Percentiles rank a stretch among this genome's conserved stretches.
These are phyloP conservation scores for Parnassius orleans DNA, from an alignment of 2,888 invertebrate genomes.

Conservation along the genomic window DNA sequence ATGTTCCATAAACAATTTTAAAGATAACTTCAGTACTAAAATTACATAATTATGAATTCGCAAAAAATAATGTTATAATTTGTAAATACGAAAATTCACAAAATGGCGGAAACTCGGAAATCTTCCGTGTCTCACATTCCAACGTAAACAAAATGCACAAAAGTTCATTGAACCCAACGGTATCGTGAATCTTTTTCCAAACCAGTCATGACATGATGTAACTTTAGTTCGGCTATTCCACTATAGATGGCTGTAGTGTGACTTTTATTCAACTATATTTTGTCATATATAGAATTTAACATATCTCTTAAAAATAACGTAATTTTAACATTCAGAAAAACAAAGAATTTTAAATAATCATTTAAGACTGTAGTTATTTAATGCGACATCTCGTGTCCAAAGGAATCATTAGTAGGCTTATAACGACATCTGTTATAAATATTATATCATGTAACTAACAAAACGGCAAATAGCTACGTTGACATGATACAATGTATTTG, in stretches of 20 bases:
- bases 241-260: constrained; percentile 45
- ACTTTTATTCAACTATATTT: not conserved
- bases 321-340: not conserved
- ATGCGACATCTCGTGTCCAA: constrained; percentile 11
- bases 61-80: not conserved
- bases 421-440: constrained; percentile 27
- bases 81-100: constrained; percentile 18
- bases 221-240: constrained; percentile 48
- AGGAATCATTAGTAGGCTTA: not conserved
- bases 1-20: no score
- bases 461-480: not conserved
- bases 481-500: not conserved
- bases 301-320: no score
- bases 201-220: constrained; percentile 67
- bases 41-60: no score
- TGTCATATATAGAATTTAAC: no score
- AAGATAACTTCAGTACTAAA: no score
- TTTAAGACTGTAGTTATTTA: not conserved
- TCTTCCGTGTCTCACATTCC: constrained; percentile 48
- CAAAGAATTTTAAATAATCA: not conserved
- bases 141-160: constrained; percentile 68
- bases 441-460: not conserved
- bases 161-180: constrained; percentile 74
- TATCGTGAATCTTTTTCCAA: constrained; percentile 62
- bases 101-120: constrained; percentile 34